Base-by-base conservation (phyloP, 2,113 vertebrate species). In the Cinclus mexicanus region DNA sequence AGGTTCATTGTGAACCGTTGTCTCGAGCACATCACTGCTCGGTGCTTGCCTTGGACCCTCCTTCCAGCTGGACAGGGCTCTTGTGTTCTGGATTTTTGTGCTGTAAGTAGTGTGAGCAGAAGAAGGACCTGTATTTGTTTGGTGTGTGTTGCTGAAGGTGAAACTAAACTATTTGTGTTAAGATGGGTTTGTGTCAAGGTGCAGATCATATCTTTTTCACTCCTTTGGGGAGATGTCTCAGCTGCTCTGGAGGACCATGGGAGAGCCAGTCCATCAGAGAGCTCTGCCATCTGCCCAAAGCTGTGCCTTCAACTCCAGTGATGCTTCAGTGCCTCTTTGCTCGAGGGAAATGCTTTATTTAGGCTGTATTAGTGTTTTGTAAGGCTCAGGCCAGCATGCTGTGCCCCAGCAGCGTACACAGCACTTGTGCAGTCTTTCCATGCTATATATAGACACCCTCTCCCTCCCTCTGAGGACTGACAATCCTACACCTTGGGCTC, bases 361-460 rank as follows among this genome's bases (percentile, higher is more conserved):
- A 79, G 61, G 47, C 74, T 35, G 1, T 33, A 4, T 60, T 25
- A 19, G 10, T 70, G 63, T 59, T 81, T 87, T 72, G 11, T 55
- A 39, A 57, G 33, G 65, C 75, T 93, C 23, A 22, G 42, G 21
- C 49, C 35, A 25, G 10, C 17, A 13, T n/a, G 44, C 69, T 60
- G 12, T 52, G 70, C 78, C 49, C 19, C 42, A 35, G 81, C 65
- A 77, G 55, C 0, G 1, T 49, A 10, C 84, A 70, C 69, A 52
- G 7, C 87, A 75, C 50, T 57, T 91, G 76, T 89, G 82, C 61
- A 53, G 75, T 28, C n/a, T 90, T 93, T 91, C 75, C 9, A 12
- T 35, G 56, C 79, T 79, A 59, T 90, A 56, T 76, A 74, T 81
- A 91, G 77, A 29, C 64, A 31, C 31, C 24, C 28, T 6, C 64